Base-by-base conservation (phyloP, 2,888 invertebrate species). In the Syritta pipiens region DNA sequence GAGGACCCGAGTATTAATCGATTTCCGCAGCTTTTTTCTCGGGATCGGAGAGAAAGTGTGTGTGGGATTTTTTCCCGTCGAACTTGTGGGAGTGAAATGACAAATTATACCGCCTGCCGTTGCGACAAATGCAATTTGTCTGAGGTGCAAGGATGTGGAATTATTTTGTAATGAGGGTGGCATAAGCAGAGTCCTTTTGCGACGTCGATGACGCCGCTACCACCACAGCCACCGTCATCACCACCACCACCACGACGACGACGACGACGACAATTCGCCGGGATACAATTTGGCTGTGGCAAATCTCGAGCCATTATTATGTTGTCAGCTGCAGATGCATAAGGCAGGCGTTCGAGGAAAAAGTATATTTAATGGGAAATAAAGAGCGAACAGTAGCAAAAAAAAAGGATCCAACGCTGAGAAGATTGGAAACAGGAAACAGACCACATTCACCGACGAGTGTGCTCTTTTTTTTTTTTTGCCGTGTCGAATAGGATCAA, bases 91-190 rank as follows among this genome's bases (percentile, higher is more conserved):
- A 44, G 30, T 17, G 17, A 74, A 74, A 55, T 74, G 74, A 79
- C 67, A 79, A 74, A 79, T 79, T 67, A 79, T 60, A 12, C 67
- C 60, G 35, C 55, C 59, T 26, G 32, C 24, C 35, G 30, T 55
- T 57, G 68, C 68, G 79, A 74, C 67, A 68, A 79, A 79, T 79
- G 74, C 74, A 79, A 79, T 79, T 74, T 79, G 79, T 79, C 79
- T 79, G 74, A 74, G 67, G 74, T 79, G 74, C 79, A 79, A 79
- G 74, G 79, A 74, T 74, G 79, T 79, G 79, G 79, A 74, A 79
- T 79, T 74, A 79, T 79, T 79, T 79, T 74, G 79, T 79, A 79
- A 79, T 79, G 74, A 79, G 79, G 74, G 57, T 74, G 67, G 67
- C 79, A 57, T 46, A 57, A 74, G 44, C 72, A 51, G 37, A 74